A percentile compares a stretch with the other conserved stretches of the same genome.
These are phyloP conservation scores for Sesia bembeciformis DNA, from an alignment of 2,888 invertebrate species.

Conservation along the genomic window DNA sequence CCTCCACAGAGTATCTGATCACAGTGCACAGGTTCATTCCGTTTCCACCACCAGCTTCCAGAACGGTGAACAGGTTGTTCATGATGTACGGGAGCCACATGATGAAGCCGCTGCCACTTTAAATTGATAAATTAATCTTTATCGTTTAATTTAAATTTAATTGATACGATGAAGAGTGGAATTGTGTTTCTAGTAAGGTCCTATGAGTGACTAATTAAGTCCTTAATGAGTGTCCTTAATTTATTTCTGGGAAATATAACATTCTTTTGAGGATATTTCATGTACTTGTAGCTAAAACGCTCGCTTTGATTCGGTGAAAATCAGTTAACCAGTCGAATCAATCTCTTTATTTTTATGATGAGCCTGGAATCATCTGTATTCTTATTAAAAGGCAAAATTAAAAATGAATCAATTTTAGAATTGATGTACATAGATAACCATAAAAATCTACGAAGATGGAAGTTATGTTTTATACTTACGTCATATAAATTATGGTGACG, in stretches of 20 bases:
- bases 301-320: too few relatives aligned
- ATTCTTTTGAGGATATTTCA: background rate
- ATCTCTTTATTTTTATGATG: too few relatives aligned
- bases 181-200: too few relatives aligned
- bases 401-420: too few relatives aligned
- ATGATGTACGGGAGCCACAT: slow-evolving; percentile 67
- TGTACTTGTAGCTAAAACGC: too few relatives aligned
- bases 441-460: background rate
- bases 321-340: too few relatives aligned
- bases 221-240: background rate
- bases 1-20: slow-evolving; percentile 35
- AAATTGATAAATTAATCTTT: background rate
- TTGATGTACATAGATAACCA: too few relatives aligned
- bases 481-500: slow-evolving; percentile 74
- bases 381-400: too few relatives aligned
- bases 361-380: too few relatives aligned
- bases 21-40: slow-evolving; percentile 62
- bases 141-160: too few relatives aligned
- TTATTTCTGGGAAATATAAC: background rate
- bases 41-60: slow-evolving; percentile 45
- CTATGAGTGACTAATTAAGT: background rate
- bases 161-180: too few relatives aligned
- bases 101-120: slow-evolving; percentile 63
- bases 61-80: slow-evolving; percentile 59
- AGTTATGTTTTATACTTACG: slow-evolving; percentile 54